Evolutionary conservation across 1,140 invertebrate species (phyloP), one percentile per base, ranked within the genome.

Genomic region (Pomacea maculata): DNA sequence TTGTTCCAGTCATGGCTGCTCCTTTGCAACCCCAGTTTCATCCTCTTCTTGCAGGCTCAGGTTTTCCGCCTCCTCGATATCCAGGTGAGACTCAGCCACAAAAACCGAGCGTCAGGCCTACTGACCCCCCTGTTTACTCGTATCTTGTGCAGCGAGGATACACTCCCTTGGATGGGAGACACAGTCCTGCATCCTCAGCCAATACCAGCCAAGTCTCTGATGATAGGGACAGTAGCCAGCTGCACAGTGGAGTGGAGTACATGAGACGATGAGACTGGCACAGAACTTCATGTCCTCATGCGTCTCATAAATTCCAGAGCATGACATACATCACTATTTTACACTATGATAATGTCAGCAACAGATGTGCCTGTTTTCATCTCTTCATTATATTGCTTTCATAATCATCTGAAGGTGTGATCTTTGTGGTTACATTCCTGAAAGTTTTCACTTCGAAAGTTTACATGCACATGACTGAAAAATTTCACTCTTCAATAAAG

Each of bases 141-240:
- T 84, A 88, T 70, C 80, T 88, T n/a, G 87, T 88, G 19, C 86
- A 83, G 70, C 78, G 87, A 52, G 87, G 87, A 52, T 88, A 88
- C 81, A 83, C 79, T 14, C 84, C 84, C 19, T 17, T 84, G 68
- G 82, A 82, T 67, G 77, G 77, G 15, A 29, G 54, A 21, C 71
- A 54, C 34, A 78, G 76, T 25, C 75, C 77, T 29, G 68, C 77
- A 8, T 64, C 75, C 2, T 65, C 80, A 52, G 73, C 57, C 25
- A 78, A 68, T 21, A 81, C 75, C 52, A 76, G 76, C 63, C 75
- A 77, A 29, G 57, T 76, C 12, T 65, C 65, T 10, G 84, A 85
- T 17, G 84, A 85, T n/a, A 78, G 80, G 12, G 82, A 85, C 29
- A 68, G 68, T 52, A 80, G 67, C 54, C 70, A 81, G 57, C 67